A percentile compares a stretch with the other conserved stretches of the same genome.
Evolutionary conservation across 2,113 vertebrate species (phyloP).

Genomic region (Anarrhichthys ocellatus): DNA sequence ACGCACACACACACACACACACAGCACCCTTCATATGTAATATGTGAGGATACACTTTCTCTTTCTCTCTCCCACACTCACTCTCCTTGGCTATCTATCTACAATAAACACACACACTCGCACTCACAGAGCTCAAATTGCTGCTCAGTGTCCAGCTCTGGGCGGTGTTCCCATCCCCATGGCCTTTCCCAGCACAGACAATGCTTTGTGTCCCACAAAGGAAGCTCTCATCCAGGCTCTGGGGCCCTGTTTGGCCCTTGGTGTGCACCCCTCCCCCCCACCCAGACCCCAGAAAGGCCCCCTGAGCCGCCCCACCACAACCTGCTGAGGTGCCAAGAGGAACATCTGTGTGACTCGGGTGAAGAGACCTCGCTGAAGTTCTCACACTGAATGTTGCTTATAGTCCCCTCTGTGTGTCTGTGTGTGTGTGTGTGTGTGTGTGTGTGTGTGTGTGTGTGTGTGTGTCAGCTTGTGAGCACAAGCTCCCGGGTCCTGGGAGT

Average conservation of each 20-base stretch:
- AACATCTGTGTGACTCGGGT: conserved; percentile 83
- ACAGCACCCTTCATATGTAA: conserved; percentile 28
- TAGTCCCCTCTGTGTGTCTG: conserved; percentile 31
- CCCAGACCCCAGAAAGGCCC: conserved; percentile 66
- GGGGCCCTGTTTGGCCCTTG: conserved; percentile 75
- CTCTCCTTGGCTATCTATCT: conserved; percentile 37
- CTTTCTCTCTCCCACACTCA: conserved; percentile 64
- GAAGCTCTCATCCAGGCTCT: conserved; percentile 82
- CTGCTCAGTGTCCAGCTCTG: conserved; percentile 73
- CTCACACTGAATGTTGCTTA: conserved; percentile 69
- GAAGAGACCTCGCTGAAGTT: conserved; percentile 68
- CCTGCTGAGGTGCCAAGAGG: conserved; percentile 84
- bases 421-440: not conserved
- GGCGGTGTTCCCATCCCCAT: conserved; percentile 81
- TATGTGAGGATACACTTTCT: conserved; percentile 63
- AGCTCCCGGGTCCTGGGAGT: conserved; percentile 63
- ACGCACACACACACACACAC: conserved; percentile 54
- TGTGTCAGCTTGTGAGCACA: conserved; percentile 48
- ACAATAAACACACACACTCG: conserved; percentile 52
- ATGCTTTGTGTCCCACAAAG: conserved; percentile 85
- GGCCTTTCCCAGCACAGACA: conserved; percentile 83
- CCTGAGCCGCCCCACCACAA: conserved; percentile 66
- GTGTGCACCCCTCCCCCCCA: not conserved
- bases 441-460: conserved; percentile 15
- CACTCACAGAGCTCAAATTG: conserved; percentile 49